Evolutionary conservation across 2,888 invertebrate species (phyloP).

Genomic region (Leucoma salicis): DNA sequence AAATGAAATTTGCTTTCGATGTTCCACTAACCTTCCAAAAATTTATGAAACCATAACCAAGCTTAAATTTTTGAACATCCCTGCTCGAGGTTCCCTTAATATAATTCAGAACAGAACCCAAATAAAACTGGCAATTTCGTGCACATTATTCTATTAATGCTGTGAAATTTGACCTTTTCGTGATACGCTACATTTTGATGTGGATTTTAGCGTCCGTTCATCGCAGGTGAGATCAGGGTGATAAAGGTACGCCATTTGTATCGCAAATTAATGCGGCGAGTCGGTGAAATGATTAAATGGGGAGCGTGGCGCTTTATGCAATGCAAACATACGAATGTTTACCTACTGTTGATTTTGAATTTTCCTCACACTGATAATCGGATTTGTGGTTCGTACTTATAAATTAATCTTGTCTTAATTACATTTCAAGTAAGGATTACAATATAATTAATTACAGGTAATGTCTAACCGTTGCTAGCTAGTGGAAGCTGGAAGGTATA

Average conservation of each 20-base stretch:
- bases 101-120: constrained; percentile 22
- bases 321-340: constrained; percentile 2
- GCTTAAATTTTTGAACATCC: constrained; percentile 10
- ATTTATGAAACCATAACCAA: constrained; percentile 3
- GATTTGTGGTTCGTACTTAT: no score
- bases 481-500: no score
- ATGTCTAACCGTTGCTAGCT: no score
- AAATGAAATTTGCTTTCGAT: neutral
- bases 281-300: constrained; percentile 23
- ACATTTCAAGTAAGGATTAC: no score
- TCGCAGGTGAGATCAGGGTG: constrained; percentile 34
- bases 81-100: constrained; percentile 2
- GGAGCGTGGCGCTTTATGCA: constrained; percentile 12
- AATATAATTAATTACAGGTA: no score
- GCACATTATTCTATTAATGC: constrained; percentile 27
- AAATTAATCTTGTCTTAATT: no score
- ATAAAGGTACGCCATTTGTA: constrained; percentile 46
- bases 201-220: constrained; percentile 26
- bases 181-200: constrained; percentile 16
- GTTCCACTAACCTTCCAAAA: neutral
- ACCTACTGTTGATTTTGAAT: no score
- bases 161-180: constrained; percentile 24
- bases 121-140: constrained; percentile 24
- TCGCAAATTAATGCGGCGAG: constrained; percentile 43
- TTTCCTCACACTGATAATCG: no score